Evolutionary conservation across 2,797 vertebrate genomes (phyloP), one percentile per base, ranked within the genome.

Genomic region (Sitta carolinensis): DNA sequence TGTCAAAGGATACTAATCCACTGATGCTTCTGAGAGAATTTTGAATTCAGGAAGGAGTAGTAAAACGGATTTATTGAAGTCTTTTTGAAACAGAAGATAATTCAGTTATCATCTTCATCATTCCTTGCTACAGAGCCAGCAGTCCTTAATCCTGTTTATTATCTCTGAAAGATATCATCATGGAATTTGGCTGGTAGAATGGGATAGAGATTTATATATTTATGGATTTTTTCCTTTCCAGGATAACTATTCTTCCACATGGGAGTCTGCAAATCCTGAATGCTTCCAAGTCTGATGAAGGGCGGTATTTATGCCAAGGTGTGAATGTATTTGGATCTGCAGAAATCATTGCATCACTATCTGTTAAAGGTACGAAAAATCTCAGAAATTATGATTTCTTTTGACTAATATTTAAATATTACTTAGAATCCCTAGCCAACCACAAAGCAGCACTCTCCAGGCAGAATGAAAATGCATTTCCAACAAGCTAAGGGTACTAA

Each of bases 281-380:
- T 94, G 98, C 98, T 97, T 98, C 99, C 90, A 99, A 98, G 92
- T 98, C 98, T 29, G 99, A 99, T 83, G 99, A 99, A 97, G 99
- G 99, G 68, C 98, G 96, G 85, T 99, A 99, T 36, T 89, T 98
- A 93, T 99, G 99, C 97, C 98, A 97, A 94, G 99, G 98, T 11
- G 98, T 99, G 97, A 99, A 99, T 95, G 94, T 98, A 94, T 98
- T 99, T 95, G 99, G 99, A 93, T 98, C 98, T n/a, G 98, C 99
- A 43, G 99, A 99, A 98, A 98, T 99, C 96, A 96, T 98, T 94
- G 98, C 98, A 92, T 97, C 98, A 9, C 91, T 99, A 81, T 99
- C 98, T 97, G 98, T 99, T 94, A 99, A 99, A 99, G 99, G 99
- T 99, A 98, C 98, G 98, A 94, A 95, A 97, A 92, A 61, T 47